Evolutionary conservation across 2,113 vertebrate species (phyloP).

Genomic region (Crotalus tigris): DNA sequence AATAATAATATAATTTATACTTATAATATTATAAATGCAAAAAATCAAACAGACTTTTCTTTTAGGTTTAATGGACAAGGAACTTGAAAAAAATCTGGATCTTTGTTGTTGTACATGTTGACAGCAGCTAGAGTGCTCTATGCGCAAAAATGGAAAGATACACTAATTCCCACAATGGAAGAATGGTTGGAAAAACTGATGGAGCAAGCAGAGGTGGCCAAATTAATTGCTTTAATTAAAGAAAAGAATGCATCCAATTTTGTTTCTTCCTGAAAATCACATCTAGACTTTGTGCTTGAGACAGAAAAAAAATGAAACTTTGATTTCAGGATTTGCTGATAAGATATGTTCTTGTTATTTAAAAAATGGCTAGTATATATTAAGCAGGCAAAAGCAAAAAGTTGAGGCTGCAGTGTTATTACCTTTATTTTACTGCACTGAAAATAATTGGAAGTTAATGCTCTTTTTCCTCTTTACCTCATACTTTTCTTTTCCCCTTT

Average conservation of each 20-base stretch:
- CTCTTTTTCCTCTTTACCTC: neutral
- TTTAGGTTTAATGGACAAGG: neutral
- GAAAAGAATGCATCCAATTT: neutral
- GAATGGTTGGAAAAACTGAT: neutral
- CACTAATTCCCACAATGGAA: neutral
- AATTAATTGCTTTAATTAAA: neutral
- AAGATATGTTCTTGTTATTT: neutral
- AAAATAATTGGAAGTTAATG: neutral
- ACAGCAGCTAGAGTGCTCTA: neutral
- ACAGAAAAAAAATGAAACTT: neutral
- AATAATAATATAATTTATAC: neutral
- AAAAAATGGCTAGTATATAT: neutral
- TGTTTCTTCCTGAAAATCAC: neutral
- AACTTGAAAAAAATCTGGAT: neutral
- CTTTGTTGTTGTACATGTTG: neutral
- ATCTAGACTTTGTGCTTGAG: neutral
- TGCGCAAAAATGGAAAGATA: neutral
- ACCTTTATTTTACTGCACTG: neutral
- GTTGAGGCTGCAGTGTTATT: neutral
- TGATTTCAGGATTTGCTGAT: neutral
- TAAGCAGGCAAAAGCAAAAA: neutral
- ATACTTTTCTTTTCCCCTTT: neutral
- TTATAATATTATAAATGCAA: neutral
- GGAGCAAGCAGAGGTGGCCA: neutral
- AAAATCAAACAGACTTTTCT: neutral